Conservation (phyloP, 2,797 vertebrate genomes). For the Chiloscyllium punctatum region DNA sequence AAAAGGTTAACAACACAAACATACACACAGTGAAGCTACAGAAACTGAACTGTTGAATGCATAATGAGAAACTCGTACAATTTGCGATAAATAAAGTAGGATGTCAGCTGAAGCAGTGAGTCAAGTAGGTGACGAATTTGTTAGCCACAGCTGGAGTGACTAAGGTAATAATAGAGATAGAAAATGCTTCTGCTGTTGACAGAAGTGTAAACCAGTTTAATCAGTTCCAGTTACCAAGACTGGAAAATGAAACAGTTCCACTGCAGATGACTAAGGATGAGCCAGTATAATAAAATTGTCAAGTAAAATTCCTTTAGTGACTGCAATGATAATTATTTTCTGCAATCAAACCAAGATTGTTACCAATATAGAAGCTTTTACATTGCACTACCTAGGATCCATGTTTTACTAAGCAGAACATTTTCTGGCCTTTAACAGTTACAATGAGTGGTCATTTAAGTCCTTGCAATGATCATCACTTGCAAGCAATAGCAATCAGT, state of each 20-base stretch:
- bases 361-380: not conserved
- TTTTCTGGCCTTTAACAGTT: not conserved
- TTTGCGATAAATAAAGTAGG: not conserved
- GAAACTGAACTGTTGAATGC: not conserved
- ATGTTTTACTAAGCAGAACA: not conserved
- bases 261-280: slow-evolving; percentile 15
- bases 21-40: not conserved
- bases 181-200: not conserved
- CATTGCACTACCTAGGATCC: not conserved
- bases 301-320: not conserved
- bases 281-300: slow-evolving; percentile 13
- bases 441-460: not conserved
- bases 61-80: not conserved
- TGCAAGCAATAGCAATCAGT: not conserved
- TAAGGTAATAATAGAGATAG: not conserved
- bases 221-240: not conserved
- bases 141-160: slow-evolving; percentile 20
- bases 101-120: not conserved
- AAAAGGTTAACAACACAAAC: not conserved
- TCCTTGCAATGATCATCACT: not conserved
- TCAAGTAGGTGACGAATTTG: not conserved
- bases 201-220: not conserved
- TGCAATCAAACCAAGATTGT: not conserved
- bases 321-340: not conserved
- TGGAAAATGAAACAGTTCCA: not conserved